Percentiles rank a stretch among this genome's conserved stretches.
Conservation (phyloP, 2,888 invertebrate species). For the Aricia artaxerxes region DNA sequence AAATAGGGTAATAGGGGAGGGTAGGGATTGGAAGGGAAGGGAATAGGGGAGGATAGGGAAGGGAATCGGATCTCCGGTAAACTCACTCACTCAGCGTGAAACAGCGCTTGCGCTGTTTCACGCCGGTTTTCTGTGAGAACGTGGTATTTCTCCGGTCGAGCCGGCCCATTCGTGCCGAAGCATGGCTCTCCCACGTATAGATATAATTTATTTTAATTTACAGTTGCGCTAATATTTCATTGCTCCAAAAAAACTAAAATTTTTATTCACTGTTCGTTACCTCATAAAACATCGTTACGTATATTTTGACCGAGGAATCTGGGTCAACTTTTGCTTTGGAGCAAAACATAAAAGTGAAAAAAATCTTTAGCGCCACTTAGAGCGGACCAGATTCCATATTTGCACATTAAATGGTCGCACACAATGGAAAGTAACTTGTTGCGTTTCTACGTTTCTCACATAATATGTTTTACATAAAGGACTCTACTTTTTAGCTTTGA, state of each 20-base stretch:
- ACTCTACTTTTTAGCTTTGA: neutral
- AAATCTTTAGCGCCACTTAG: slow-evolving; percentile 29
- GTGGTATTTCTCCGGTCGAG: too few species aligned
- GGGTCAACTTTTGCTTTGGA: neutral
- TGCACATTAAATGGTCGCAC: neutral
- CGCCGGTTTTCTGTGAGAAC: too few species aligned
- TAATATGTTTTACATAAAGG: neutral
- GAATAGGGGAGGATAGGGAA: too few species aligned
- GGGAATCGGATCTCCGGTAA: too few species aligned
- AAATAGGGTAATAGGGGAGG: too few species aligned
- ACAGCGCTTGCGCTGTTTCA: too few species aligned
- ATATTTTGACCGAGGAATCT: neutral
- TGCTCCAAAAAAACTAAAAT: neutral
- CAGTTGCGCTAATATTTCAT: neutral
- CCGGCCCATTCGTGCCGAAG: too few species aligned
- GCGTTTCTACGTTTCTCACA: neutral
- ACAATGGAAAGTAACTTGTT: slow-evolving; percentile 2
- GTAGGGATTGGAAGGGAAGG: too few species aligned
- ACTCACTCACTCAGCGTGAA: too few species aligned
- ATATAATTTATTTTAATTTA: too few species aligned
- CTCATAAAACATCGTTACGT: slow-evolving; percentile 8
- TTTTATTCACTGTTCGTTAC: neutral
- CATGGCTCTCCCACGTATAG: too few species aligned
- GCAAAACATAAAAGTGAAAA: neutral
- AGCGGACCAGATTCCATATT: slow-evolving; percentile 22